Conservation (phyloP, 1,140 invertebrate genomes). For the Philopotamus ludificatus region DNA sequence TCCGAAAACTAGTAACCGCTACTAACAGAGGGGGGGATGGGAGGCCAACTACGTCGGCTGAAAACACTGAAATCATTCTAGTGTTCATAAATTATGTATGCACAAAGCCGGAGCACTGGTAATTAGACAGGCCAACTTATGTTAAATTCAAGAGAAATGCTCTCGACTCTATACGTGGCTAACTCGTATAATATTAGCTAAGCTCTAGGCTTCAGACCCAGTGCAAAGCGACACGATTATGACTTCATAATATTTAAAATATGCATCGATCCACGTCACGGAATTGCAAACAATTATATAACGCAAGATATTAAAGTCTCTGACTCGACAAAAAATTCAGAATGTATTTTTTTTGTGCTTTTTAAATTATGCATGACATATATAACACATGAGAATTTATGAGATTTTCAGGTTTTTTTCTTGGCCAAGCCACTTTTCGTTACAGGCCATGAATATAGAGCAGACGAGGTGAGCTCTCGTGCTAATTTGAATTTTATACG, state of each 20-base stretch:
- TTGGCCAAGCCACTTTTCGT: neutral
- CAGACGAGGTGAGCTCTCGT: slow-evolving; percentile 19
- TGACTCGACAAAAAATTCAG: neutral
- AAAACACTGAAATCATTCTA: slow-evolving; percentile 17
- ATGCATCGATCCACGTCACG: no score
- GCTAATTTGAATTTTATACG: slow-evolving; percentile 15
- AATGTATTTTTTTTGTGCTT: no score
- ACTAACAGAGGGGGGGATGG: neutral
- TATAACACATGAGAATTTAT: neutral
- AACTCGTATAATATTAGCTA: slow-evolving; percentile 4
- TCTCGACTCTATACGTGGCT: neutral
- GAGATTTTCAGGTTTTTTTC: neutral
- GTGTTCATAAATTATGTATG: slow-evolving; percentile 20
- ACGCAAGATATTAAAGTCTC: neutral
- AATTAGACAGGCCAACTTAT: slow-evolving; percentile 25
- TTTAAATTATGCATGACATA: neutral
- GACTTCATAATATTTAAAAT: neutral
- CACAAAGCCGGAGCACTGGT: slow-evolving; percentile 16
- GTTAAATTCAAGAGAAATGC: slow-evolving; percentile 23
- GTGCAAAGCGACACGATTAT: slow-evolving; percentile 1
- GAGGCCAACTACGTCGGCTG: neutral
- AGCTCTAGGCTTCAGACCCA: neutral
- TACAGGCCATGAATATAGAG: slow-evolving; percentile 25
- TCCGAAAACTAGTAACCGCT: no score
- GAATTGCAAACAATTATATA: slow-evolving; percentile 3